Percentiles rank a stretch among this genome's conserved stretches.
Conservation (phyloP, 1,140 invertebrate genomes). For the Nasonia vitripennis region DNA sequence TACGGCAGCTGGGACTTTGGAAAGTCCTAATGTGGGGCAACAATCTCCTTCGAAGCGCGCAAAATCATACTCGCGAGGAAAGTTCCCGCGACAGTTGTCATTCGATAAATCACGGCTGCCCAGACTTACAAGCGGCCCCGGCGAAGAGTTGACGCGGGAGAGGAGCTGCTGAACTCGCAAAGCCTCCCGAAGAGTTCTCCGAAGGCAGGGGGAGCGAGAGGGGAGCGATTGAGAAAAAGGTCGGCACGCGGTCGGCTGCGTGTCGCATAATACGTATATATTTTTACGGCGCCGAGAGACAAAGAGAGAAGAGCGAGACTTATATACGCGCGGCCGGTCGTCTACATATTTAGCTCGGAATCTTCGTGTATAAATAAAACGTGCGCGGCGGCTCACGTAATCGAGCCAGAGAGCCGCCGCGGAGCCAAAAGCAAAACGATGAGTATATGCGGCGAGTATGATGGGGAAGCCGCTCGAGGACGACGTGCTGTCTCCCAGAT, state of each 20-base stretch:
- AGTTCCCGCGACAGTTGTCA: no score
- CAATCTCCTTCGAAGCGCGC: no score
- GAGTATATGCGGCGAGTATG: not conserved
- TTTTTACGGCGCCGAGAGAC: constrained; percentile 14
- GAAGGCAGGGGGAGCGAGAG: not conserved
- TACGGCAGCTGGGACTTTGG: no score
- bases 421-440: not conserved
- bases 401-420: not conserved
- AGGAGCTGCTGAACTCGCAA: not conserved
- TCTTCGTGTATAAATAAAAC: constrained; percentile 50
- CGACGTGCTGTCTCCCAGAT: no score
- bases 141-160: no score
- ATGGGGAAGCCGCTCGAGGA: not conserved
- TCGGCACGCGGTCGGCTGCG: not conserved
- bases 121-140: no score
- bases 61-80: no score
- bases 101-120: no score
- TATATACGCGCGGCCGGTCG: not conserved
- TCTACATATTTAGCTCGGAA: constrained; percentile 50
- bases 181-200: not conserved
- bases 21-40: no score
- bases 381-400: constrained; percentile 41
- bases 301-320: not conserved
- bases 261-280: not conserved
- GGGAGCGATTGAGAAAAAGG: not conserved